A percentile compares a stretch with the other conserved stretches of the same genome.
Evolutionary conservation across 2,113 vertebrate genomes (phyloP).

Genomic region (Urocynchramus pylzowi): DNA sequence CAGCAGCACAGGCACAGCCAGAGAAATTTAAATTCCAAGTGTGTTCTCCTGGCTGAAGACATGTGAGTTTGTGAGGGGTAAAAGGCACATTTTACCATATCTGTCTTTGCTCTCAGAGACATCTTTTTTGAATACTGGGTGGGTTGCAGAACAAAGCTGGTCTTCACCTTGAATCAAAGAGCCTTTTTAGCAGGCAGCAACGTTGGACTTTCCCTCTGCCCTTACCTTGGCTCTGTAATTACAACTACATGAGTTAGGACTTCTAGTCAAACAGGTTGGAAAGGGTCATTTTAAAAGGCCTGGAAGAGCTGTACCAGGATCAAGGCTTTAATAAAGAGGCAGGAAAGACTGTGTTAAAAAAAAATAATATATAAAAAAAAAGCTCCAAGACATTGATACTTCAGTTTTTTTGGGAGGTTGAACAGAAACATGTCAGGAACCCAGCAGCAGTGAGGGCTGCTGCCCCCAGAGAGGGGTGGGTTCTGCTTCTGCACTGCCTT

Average conservation of each 20-base stretch:
- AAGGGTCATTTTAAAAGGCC: not conserved
- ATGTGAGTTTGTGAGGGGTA: not conserved
- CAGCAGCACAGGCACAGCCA: not conserved
- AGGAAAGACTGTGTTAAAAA: not conserved
- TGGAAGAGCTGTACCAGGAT: not conserved
- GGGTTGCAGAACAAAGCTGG: not conserved
- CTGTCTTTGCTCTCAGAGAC: not conserved
- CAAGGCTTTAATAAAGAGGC: not conserved
- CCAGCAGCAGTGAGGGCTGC: not conserved
- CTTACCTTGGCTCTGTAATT: not conserved
- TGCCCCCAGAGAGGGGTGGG: accelerated
- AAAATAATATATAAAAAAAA: not conserved
- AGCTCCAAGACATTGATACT: not conserved
- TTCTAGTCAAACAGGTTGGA: not conserved
- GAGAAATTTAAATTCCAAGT: not conserved
- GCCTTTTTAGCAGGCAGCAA: not conserved
- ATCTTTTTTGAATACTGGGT: not conserved
- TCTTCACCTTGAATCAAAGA: not conserved
- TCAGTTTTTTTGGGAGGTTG: not conserved
- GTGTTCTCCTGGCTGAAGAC: not conserved
- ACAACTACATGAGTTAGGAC: not conserved
- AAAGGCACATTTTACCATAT: not conserved
- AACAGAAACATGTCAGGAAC: accelerated
- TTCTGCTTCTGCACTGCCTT: not conserved
- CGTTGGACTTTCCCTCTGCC: not conserved